Evolutionary conservation across 2,113 vertebrate genomes (phyloP).

Genomic region (Chloroceryle aenea): DNA sequence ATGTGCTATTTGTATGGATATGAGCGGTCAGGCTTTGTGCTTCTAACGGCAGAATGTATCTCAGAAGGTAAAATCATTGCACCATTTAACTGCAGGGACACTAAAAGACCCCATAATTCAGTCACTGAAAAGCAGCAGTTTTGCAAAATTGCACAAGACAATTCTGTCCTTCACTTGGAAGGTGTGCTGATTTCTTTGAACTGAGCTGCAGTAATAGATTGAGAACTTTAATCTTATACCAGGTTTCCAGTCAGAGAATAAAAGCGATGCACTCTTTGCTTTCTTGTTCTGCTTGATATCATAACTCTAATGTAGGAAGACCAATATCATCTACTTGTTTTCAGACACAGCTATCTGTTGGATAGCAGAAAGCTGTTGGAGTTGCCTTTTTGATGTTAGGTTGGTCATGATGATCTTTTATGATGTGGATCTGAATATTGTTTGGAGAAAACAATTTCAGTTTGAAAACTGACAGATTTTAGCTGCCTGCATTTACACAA

Average conservation of each 20-base stretch:
- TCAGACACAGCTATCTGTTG: background rate
- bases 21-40: background rate
- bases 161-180: background rate
- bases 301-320: background rate
- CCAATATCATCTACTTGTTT: background rate
- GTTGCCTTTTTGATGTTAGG: background rate
- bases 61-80: background rate
- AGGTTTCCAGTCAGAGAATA: background rate
- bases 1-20: background rate
- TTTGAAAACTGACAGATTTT: background rate
- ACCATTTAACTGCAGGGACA: background rate
- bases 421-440: background rate
- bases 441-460: background rate
- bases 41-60: too few relatives aligned
- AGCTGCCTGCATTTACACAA: background rate
- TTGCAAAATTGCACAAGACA: background rate
- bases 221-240: background rate
- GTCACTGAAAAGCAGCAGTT: background rate
- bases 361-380: background rate
- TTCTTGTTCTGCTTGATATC: background rate
- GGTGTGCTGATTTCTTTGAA: background rate
- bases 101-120: background rate
- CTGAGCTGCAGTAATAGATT: background rate
- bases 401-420: background rate
- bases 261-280: background rate